Base-by-base conservation (phyloP, 2,888 invertebrate species). In the Spodoptera littoralis region DNA sequence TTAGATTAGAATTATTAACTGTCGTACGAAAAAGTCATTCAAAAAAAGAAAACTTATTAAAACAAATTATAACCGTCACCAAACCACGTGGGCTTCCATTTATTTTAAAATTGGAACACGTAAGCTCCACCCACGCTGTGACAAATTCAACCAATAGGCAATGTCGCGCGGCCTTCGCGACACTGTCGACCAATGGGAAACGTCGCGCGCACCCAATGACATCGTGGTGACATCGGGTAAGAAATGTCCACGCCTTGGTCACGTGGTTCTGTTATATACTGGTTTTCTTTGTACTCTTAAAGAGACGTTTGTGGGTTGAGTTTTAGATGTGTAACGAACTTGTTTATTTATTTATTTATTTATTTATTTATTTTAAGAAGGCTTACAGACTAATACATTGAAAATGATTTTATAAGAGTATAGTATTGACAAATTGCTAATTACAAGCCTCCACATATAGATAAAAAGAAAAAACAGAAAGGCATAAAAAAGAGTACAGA, bases 161-260 rank as follows among this genome's bases (percentile, higher is more conserved):
- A 91, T 94, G 94, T 94, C 94, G 87, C 94, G 83, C 80, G 74
- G 90, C 90, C 92, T 72, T 75, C 88, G 93, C 90, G 94, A 94
- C 94, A 94, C 54, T 76, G 70, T 61, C 81, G 66, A 76, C 93
- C 93, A 93, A 94, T 93, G 62, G 81, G 73, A 79, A 57, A 78
- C 87, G 90, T 89, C 89, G 89, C 83, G 70, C 73, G 83, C 85
- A 78, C 84, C 94, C 94, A 94, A 91, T 93, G 94, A 94, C 94
- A 93, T 86, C 82, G 84, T 84, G 92, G 91, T 93, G 93, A 94
- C 94, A 93, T 82, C 84, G 85, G 82, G 82, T 84, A 61, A 84
- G 78, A 71, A 71, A 76, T 63, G 90, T 91, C 86, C 85, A 90
- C 92, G 91, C 92, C 93, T 91, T 84, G 71, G 85, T 83, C 85